Evolutionary conservation across 2,888 invertebrate species (phyloP).

Genomic region (Bembecia ichneumoniformis): DNA sequence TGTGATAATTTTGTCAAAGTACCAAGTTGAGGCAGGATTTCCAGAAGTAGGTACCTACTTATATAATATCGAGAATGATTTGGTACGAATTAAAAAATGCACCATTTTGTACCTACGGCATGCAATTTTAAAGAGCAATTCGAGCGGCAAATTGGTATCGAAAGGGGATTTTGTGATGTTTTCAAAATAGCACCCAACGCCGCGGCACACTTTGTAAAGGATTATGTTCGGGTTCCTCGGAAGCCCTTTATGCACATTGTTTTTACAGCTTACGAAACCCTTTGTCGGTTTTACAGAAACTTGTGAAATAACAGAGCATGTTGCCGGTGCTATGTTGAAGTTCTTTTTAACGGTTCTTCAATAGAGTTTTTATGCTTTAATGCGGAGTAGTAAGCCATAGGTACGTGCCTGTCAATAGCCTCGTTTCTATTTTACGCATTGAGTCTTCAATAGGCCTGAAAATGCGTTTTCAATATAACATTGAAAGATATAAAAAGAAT

Average conservation of each 20-base stretch:
- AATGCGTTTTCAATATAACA: background rate
- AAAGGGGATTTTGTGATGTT: conserved; percentile 67
- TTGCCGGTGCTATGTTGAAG: conserved; percentile 27
- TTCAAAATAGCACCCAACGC: conserved; percentile 53
- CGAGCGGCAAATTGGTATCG: conserved; percentile 66
- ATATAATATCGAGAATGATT: no score
- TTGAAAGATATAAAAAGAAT: no score
- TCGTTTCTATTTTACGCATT: conserved; percentile 61
- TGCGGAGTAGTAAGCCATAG: conserved; percentile 44
- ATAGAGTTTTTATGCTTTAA: conserved; percentile 20
- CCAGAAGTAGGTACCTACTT: no score
- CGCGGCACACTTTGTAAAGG: conserved; percentile 58
- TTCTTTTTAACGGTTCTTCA: conserved; percentile 36
- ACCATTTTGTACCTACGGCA: conserved; percentile 15
- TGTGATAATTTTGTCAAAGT: no score
- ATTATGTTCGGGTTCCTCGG: conserved; percentile 47
- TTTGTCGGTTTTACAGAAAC: conserved; percentile 56
- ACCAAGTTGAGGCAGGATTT: no score
- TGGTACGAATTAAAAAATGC: no score
- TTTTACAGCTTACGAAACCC: conserved; percentile 67
- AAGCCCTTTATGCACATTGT: conserved; percentile 49
- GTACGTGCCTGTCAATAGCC: conserved; percentile 56
- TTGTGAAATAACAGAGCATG: conserved; percentile 33
- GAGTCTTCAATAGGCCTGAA: conserved; percentile 39
- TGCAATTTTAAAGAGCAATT: conserved; percentile 42